Conservation (phyloP, 2,113 vertebrate species). For the Python bivittatus region DNA sequence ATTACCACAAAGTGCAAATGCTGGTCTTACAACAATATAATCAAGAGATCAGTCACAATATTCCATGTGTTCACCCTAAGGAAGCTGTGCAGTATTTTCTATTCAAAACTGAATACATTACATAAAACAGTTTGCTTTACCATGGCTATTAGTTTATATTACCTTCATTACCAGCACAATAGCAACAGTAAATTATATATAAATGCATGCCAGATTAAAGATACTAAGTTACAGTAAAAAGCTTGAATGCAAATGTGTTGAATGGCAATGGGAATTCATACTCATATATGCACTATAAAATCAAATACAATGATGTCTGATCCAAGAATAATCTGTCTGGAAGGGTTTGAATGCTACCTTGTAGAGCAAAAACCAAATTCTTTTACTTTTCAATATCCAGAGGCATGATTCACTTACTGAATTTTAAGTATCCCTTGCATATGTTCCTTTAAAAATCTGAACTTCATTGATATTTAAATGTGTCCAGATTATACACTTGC, state of each 20-base stretch:
- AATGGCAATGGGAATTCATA: background rate
- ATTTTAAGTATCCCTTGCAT: background rate
- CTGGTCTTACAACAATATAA: background rate
- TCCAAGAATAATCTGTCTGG: background rate
- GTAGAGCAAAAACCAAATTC: background rate
- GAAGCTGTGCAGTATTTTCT: slow-evolving; percentile 7
- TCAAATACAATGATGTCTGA: background rate
- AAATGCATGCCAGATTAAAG: slow-evolving; percentile 50
- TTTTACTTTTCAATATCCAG: background rate
- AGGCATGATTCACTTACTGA: background rate
- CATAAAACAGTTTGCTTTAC: slow-evolving; percentile 28
- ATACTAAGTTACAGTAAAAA: slow-evolving; percentile 25
- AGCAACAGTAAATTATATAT: slow-evolving; percentile 34
- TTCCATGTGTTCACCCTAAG: slow-evolving; percentile 33
- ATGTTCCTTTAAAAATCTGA: slow-evolving; percentile 3
- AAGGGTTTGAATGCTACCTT: background rate
- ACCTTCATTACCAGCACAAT: slow-evolving; percentile 36
- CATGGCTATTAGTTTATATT: slow-evolving; percentile 32
- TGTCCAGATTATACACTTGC: background rate
- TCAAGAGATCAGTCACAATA: slow-evolving; percentile 48
- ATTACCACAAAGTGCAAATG: background rate
- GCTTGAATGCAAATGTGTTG: background rate
- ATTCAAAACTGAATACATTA: slow-evolving; percentile 35
- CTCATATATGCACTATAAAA: background rate
- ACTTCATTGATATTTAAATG: slow-evolving; percentile 14